phyloP scores from a whole-genome alignment of 2,797 vertebrate genomes.

The Lutjanus campechanus region DNA sequence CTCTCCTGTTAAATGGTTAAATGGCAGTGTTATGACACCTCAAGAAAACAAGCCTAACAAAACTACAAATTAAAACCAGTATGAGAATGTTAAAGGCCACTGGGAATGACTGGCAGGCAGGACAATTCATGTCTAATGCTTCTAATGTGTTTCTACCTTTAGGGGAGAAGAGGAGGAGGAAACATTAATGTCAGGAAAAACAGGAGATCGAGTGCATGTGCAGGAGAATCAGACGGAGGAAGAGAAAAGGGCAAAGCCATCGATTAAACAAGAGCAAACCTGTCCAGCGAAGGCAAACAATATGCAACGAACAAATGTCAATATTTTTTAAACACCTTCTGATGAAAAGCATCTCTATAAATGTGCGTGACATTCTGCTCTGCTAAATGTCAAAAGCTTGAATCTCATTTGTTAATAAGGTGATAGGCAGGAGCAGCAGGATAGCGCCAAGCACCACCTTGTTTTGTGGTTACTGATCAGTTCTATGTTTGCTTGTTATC shows the following conservation, averaged over 20 bases:
- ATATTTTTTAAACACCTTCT: not conserved
- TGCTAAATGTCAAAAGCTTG: slow-evolving; percentile 18
- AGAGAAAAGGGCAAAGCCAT: slow-evolving; percentile 26
- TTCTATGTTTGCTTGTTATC: not conserved
- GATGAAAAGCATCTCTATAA: slow-evolving; percentile 26
- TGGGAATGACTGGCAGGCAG: not conserved
- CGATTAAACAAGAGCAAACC: slow-evolving; percentile 57
- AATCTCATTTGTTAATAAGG: not conserved
- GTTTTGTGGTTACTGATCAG: slow-evolving; percentile 8
- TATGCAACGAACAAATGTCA: slow-evolving; percentile 33
- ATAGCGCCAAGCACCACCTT: not conserved
- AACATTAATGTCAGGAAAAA: not conserved
- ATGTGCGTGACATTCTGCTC: not conserved
- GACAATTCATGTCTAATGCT: not conserved
- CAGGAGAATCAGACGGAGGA: not conserved
- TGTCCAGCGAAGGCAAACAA: slow-evolving; percentile 45
- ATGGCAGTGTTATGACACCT: not conserved
- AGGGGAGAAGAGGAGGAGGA: not conserved
- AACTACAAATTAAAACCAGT: not conserved
- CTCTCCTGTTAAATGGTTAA: too few relatives aligned
- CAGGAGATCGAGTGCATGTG: not conserved
- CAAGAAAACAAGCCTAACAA: not conserved
- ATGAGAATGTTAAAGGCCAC: not conserved
- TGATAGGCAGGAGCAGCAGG: slow-evolving; percentile 8
- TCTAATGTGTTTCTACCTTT: not conserved